Percentiles rank a stretch among this genome's conserved stretches.
Conservation (phyloP, 2,797 vertebrate species). For the Microctenopoma steveboyesi region DNA sequence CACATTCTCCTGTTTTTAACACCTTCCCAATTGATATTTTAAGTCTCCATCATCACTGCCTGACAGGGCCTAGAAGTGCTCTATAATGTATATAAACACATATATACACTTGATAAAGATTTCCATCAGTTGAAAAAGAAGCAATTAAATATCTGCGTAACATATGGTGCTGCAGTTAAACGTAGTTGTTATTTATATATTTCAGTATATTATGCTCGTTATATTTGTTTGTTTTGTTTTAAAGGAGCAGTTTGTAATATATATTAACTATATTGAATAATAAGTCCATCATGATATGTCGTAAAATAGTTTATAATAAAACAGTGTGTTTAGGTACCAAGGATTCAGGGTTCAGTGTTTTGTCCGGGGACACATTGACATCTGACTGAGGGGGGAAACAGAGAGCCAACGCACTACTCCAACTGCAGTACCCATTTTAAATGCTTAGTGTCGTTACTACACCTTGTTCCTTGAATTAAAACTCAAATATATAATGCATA, state of each 20-base stretch:
- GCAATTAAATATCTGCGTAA: not conserved
- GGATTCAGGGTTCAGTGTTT: too few species aligned
- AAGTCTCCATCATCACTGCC: constrained; percentile 6
- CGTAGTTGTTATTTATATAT: not conserved
- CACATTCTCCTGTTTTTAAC: constrained; percentile 10
- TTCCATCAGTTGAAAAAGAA: too few species aligned
- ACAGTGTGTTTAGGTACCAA: too few species aligned
- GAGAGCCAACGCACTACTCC: too few species aligned
- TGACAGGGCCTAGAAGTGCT: constrained; percentile 3
- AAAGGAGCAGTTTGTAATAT: not conserved
- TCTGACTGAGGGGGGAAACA: too few species aligned
- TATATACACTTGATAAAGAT: too few species aligned
- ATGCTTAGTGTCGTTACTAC: too few species aligned
- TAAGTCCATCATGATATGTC: too few species aligned
- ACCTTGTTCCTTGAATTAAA: not conserved
- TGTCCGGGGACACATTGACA: too few species aligned
- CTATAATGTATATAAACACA: constrained; percentile 5
- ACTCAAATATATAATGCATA: constrained; percentile 13
- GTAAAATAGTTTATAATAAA: too few species aligned
- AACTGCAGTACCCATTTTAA: too few species aligned
- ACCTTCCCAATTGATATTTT: constrained; percentile 8
- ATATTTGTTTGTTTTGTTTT: constrained; percentile 2
- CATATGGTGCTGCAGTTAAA: not conserved
- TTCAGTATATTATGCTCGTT: not conserved
- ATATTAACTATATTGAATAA: too few species aligned